Conservation (phyloP, 2,797 vertebrate genomes). For the Hafferia zeledoni region DNA sequence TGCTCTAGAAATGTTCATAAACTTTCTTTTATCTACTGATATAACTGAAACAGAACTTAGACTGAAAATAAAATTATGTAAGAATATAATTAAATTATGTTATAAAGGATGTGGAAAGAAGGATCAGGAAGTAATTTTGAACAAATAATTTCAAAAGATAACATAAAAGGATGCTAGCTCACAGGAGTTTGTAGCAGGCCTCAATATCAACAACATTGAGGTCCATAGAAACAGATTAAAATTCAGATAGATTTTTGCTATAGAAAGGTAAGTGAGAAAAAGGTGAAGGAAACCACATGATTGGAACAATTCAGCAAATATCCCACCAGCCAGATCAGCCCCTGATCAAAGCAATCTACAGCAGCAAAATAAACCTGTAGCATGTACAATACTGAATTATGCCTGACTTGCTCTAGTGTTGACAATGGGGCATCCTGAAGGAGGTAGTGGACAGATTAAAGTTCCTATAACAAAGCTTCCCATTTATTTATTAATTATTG, state of each 20-base stretch:
- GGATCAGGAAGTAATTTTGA: not conserved
- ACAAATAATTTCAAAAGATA: not conserved
- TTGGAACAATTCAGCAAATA: not conserved
- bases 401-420: not conserved
- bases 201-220: not conserved
- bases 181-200: not conserved
- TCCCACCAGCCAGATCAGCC: not conserved
- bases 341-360: not conserved
- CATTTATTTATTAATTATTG: not conserved
- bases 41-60: not conserved
- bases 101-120: not conserved
- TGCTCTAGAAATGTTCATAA: not conserved
- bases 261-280: not conserved
- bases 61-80: not conserved
- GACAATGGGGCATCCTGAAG: not conserved
- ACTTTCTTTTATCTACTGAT: not conserved
- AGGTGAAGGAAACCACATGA: not conserved
- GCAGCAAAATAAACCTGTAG: not conserved
- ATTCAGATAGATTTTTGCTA: not conserved
- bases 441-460: not conserved
- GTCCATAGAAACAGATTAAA: not conserved
- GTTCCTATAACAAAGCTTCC: accelerated
- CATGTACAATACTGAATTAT: not conserved
- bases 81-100: not conserved
- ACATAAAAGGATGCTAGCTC: accelerated